Percentiles rank a stretch among this genome's conserved stretches.
These are phyloP conservation scores for Parnassius mnemosyne DNA, from an alignment of 2,888 invertebrate genomes.

Conservation along the genomic window DNA sequence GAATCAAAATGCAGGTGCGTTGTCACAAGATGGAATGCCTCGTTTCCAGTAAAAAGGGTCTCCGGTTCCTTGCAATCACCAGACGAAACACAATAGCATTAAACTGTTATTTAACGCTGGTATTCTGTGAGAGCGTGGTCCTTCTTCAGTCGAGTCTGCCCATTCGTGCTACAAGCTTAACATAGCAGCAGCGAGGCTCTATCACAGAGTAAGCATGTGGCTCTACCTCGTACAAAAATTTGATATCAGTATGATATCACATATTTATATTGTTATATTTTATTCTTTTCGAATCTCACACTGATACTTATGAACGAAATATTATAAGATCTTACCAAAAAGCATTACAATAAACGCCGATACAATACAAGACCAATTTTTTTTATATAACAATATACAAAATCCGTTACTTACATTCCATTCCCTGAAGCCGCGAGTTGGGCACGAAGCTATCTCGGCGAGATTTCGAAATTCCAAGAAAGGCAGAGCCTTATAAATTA, in stretches of 20 bases:
- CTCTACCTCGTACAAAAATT: too few relatives aligned
- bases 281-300: background rate
- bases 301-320: background rate
- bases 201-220: too few relatives aligned
- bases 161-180: too few relatives aligned
- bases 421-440: slow-evolving; percentile 60
- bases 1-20: too few relatives aligned
- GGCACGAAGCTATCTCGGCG: slow-evolving; percentile 62
- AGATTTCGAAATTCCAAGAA: slow-evolving; percentile 80
- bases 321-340: slow-evolving; percentile 34
- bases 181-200: too few relatives aligned
- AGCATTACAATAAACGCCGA: slow-evolving; percentile 48
- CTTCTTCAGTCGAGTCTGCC: too few relatives aligned
- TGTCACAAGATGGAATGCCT: too few relatives aligned
- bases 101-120: too few relatives aligned
- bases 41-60: too few relatives aligned
- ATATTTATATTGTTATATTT: background rate
- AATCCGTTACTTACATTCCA: slow-evolving; percentile 79
- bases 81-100: too few relatives aligned
- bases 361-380: slow-evolving; percentile 66
- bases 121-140: too few relatives aligned
- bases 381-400: slow-evolving; percentile 46
- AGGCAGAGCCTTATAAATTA: slow-evolving; percentile 79
- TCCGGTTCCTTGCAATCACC: too few relatives aligned
- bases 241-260: background rate